Conservation (phyloP, 2,113 vertebrate genomes). For the Istiophorus platypterus region DNA sequence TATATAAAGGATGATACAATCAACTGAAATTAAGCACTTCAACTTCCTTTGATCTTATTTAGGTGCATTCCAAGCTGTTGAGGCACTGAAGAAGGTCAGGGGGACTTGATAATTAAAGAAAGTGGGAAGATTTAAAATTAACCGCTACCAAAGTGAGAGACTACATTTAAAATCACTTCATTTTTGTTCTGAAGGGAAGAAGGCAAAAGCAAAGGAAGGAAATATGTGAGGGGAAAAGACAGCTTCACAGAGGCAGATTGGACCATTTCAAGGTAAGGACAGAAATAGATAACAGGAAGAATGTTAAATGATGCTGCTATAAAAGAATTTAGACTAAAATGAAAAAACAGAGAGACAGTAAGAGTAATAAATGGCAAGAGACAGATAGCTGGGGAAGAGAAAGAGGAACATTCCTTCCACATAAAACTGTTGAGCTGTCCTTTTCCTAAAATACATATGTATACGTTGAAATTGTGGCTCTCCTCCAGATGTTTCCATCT, state of each 20-base stretch:
- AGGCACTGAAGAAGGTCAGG: conserved; percentile 3
- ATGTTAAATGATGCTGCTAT: conserved; percentile 25
- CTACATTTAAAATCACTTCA: conserved; percentile 51
- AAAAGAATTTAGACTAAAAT: conserved; percentile 27
- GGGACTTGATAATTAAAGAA: conserved; percentile 50
- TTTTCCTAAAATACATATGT: conserved; percentile 56
- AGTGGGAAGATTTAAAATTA: conserved; percentile 35
- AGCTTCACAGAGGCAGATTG: not conserved
- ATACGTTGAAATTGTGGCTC: conserved; percentile 62
- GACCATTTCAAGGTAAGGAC: not conserved
- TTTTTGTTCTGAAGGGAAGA: conserved; percentile 10
- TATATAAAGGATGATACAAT: not conserved
- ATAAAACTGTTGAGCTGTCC: conserved; percentile 60
- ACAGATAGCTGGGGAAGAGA: conserved; percentile 8
- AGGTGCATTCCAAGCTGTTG: conserved; percentile 32
- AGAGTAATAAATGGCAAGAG: conserved; percentile 17
- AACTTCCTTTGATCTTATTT: conserved; percentile 39
- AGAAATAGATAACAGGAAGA: not conserved
- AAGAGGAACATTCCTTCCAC: conserved; percentile 72
- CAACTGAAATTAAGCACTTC: conserved; percentile 7
- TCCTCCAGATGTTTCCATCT: conserved; percentile 20
- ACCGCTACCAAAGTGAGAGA: not conserved
- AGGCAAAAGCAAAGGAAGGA: not conserved
- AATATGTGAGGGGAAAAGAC: not conserved
- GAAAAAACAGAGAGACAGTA: not conserved